Percentiles rank a stretch among this genome's conserved stretches.
These are phyloP conservation scores for Brachionus rubens DNA, from an alignment of 1,140 invertebrate species.

Conservation along the genomic window DNA sequence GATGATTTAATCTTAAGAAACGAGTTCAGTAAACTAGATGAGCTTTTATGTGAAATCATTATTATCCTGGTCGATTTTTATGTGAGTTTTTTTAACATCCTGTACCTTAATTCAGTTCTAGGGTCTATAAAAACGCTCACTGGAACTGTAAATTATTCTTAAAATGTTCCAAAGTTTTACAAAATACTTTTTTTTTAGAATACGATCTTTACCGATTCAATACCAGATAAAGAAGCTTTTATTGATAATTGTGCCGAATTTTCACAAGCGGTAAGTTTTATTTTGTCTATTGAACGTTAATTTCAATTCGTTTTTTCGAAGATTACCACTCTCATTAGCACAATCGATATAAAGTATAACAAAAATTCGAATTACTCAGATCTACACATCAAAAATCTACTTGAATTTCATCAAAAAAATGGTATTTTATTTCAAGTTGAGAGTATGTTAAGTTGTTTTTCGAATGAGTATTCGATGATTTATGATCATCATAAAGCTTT, in stretches of 20 bases:
- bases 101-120: not conserved
- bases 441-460: conserved; percentile 43
- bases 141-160: too few relatives aligned
- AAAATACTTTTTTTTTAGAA: too few relatives aligned
- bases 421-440: conserved; percentile 40
- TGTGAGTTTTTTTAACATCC: not conserved
- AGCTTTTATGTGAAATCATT: not conserved
- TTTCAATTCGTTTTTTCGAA: not conserved
- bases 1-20: not conserved
- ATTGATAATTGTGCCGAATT: conserved; percentile 21
- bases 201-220: not conserved
- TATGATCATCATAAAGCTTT: conserved; percentile 20
- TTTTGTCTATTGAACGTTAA: not conserved
- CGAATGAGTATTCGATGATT: conserved; percentile 35
- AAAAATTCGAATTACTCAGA: not conserved
- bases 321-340: conserved; percentile 27
- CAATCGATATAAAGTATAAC: conserved; percentile 25
- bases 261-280: conserved; percentile 33
- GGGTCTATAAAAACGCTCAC: not conserved
- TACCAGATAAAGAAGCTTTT: conserved; percentile 19
- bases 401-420: conserved; percentile 40
- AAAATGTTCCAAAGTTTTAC: too few relatives aligned
- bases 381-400: not conserved
- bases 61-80: conserved; percentile 6
- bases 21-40: not conserved